Evolutionary conservation across 1,140 invertebrate genomes (phyloP).

Genomic region (Drosophila busckii): DNA sequence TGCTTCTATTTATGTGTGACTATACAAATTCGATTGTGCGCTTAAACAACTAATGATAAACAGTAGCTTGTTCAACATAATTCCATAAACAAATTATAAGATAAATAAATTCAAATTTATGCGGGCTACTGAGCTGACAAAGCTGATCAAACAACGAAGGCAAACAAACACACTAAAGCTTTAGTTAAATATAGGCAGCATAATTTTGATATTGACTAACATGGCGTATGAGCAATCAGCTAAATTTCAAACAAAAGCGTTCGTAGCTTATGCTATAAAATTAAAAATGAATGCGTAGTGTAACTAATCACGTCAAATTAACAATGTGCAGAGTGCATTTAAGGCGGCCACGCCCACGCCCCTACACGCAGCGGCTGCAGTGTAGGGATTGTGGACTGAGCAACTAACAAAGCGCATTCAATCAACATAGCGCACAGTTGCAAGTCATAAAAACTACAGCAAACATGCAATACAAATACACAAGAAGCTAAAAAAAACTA

Average conservation of each 20-base stretch:
- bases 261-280: constrained; percentile 27
- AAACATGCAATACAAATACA: constrained; percentile 53
- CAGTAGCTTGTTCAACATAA: too few species aligned
- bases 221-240: constrained; percentile 36
- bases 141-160: too few species aligned
- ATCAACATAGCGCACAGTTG: constrained; percentile 62
- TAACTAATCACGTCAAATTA: constrained; percentile 32
- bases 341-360: too few species aligned
- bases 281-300: constrained; percentile 36
- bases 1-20: too few species aligned
- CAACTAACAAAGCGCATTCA: constrained; percentile 64
- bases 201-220: neutral
- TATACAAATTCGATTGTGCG: too few species aligned
- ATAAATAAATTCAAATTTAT: constrained; percentile 47
- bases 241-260: constrained; percentile 25
- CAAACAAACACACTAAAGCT: neutral
- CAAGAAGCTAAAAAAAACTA: constrained; percentile 13
- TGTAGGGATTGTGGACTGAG: constrained; percentile 17
- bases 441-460: constrained; percentile 71
- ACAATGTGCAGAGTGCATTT: constrained; percentile 25
- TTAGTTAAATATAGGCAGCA: neutral
- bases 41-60: too few species aligned
- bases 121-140: too few species aligned
- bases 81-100: constrained; percentile 39
- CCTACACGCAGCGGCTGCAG: neutral